A percentile compares a stretch with the other conserved stretches of the same genome.
Conservation (phyloP, 2,113 vertebrate genomes). For the Aleadryas rufinucha region DNA sequence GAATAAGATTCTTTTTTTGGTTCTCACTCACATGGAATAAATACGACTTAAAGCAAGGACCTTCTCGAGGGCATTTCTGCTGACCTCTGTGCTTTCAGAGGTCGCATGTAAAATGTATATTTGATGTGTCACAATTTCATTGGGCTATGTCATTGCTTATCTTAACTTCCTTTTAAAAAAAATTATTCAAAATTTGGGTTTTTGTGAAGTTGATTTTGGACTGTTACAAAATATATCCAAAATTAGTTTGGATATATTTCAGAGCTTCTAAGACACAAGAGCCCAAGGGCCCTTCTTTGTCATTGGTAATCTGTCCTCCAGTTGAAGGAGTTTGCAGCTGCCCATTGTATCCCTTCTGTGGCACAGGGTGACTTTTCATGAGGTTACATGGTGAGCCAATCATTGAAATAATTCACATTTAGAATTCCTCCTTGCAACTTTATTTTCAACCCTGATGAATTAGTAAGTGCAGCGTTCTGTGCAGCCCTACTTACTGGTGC, state of each 20-base stretch:
- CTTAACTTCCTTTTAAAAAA: neutral
- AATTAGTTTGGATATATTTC: neutral
- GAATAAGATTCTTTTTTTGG: neutral
- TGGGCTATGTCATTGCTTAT: neutral
- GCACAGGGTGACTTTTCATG: neutral
- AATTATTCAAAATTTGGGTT: neutral
- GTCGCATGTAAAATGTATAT: neutral
- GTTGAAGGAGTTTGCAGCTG: neutral
- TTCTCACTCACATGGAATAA: neutral
- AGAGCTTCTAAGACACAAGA: neutral
- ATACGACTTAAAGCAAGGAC: neutral
- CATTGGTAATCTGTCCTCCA: neutral
- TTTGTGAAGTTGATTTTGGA: neutral
- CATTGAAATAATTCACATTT: neutral
- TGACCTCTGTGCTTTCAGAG: neutral
- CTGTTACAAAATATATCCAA: neutral
- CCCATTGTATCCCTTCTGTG: neutral
- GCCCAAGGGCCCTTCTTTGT: neutral
- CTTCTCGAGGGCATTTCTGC: neutral
- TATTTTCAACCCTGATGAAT: neutral
- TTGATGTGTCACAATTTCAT: neutral
- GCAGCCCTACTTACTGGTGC: neutral
- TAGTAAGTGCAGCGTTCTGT: neutral
- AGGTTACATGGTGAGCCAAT: neutral
- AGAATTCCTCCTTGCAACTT: neutral